Base-by-base conservation (phyloP, 2,888 invertebrate genomes). In the Protophormia terraenovae region DNA sequence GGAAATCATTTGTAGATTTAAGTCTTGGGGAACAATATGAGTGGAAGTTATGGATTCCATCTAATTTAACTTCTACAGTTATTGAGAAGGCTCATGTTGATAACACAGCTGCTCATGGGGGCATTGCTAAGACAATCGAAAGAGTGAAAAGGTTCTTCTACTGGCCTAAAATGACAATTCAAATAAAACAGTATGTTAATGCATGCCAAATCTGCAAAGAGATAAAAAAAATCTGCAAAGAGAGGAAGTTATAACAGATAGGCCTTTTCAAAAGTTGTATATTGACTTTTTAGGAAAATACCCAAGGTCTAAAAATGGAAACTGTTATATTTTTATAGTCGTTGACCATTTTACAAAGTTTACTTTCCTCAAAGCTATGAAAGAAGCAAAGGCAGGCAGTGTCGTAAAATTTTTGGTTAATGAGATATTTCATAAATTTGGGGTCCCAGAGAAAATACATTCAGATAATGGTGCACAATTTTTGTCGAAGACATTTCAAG, bases 361-460 rank as follows among this genome's bases (percentile, higher is more conserved):
- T 50, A 50, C 50, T 0, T 50, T 50, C 22, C 8, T 50, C 2
- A 50, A 50, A 7, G 50, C 47, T 7, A 47, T 47, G 47, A 47
- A 19, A 47, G 47, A 19, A 10, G 19, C 47, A 1, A 19, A 16
- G 6, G 16, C 47, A 8, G 10, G 19, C 3, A 50, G 22, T 22
- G 50, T 50, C 3, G 22, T 50, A 19, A 16, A 50, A 50, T 50
- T 50, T 19, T 22, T 50, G 8, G 50, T 50, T 27, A 24, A 55
- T 12, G 86, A 88, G 10, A 45, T 86, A n/a, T 89, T 89, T 72
- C 72, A 87, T 19, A 58, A 87, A 19, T 89, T 89, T 77, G 89
- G 88, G 8, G 50, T 50, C 3, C 50, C 50, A 3, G 50, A 50
- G 10, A 50, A 22, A 19, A 50, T 50, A 10, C 50, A 50, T 19